phyloP scores from a whole-genome alignment of 2,888 invertebrate species.

The Pachydiplax longipennis region DNA sequence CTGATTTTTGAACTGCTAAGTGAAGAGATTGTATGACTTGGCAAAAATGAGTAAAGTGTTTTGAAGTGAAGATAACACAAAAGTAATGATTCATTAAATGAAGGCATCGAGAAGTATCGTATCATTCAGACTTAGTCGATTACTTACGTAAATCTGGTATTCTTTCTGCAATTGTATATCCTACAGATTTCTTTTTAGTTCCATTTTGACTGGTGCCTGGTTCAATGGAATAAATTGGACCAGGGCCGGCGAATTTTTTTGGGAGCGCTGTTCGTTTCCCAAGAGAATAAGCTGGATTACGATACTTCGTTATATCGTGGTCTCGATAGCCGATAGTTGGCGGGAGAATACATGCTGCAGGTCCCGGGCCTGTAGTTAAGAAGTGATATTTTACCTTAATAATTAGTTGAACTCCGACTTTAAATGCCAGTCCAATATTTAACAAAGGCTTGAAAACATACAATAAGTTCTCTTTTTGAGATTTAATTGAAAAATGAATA shows the following conservation, averaged over 20 bases:
- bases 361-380: slow-evolving; percentile 69
- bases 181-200: not conserved
- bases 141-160: not conserved
- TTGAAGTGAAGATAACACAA: no score
- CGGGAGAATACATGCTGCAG: slow-evolving; percentile 70
- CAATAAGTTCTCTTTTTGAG: no score
- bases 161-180: not conserved
- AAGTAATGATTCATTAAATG: no score
- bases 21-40: no score
- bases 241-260: slow-evolving; percentile 58
- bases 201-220: slow-evolving; percentile 63
- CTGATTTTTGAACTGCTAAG: no score
- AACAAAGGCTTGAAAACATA: no score
- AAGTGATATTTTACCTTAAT: not conserved
- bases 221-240: slow-evolving; percentile 61
- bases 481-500: not conserved
- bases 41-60: no score
- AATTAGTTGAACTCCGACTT: not conserved
- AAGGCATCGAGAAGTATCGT: no score
- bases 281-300: slow-evolving; percentile 72
- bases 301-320: slow-evolving; percentile 69
- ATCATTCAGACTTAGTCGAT: not conserved
- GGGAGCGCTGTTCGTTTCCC: slow-evolving; percentile 58
- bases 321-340: slow-evolving; percentile 67
- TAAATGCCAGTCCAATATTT: no score